Evolutionary conservation across 1,140 invertebrate genomes (phyloP), one percentile per base, ranked within the genome.

Genomic region (Pectinophora gossypiella): DNA sequence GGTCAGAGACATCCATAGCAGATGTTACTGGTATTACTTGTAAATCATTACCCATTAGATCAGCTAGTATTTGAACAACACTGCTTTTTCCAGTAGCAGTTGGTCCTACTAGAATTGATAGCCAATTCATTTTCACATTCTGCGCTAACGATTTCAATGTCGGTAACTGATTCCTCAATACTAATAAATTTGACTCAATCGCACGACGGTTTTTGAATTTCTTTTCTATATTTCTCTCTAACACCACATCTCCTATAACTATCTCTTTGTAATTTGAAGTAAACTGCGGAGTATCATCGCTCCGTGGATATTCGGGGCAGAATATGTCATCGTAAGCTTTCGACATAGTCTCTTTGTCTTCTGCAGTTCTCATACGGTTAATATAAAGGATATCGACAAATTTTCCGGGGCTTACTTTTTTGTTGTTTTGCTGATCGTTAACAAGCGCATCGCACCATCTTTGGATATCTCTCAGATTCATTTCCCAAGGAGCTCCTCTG

Each of bases 401-500:
- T 59, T 91, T 90, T 38, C 92, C 93, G 22, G 93, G 91, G 64
- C 92, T 88, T 13, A 72, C 23, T 15, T 53, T 36, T 47, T 59
- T 53, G 4, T 64, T 68, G 10, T 63, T 57, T 19, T 51, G 53
- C 53, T 63, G 53, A 58, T 87, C 84, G 38, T 68, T 61, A 22
- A 83, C 68, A 12, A 88, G 61, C n/a, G 83, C 85, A 72, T 98
- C 92, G 78, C 95, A 97, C 97, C 97, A 99, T 62, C 98, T 91
- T 32, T 94, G 93, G 50, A 99, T 89, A 80, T 99, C 99, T 67
- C 99, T 90, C 22, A 99, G 87, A 89, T 99, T 99, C 83, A 99
- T 97, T 82, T 99, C 98, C 94, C 96, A 99, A 0, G 97, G 97
- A 0, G 93, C 91, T 4, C 97, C 97, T 74, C 87, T 89, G 54